These are phyloP conservation scores for Aricia agestis DNA, from an alignment of 1,140 invertebrate species.

Conservation along the genomic window DNA sequence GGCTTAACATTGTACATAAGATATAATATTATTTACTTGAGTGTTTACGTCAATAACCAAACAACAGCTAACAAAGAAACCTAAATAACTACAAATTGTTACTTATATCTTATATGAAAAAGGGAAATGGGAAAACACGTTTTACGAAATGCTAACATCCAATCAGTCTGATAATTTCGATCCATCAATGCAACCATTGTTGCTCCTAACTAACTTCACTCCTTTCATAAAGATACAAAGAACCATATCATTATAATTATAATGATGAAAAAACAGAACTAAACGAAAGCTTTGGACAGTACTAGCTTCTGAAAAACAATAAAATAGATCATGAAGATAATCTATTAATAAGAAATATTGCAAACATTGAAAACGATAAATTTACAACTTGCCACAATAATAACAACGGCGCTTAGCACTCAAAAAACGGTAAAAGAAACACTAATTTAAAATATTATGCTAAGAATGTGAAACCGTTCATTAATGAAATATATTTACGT, in stretches of 20 bases:
- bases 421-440: not conserved
- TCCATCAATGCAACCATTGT: not conserved
- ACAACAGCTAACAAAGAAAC: constrained; percentile 25
- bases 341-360: too few relatives aligned
- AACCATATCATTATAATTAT: too few relatives aligned
- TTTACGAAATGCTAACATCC: constrained; percentile 5
- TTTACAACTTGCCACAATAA: not conserved
- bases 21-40: constrained; percentile 17
- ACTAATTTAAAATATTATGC: not conserved
- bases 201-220: not conserved
- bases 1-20: constrained; percentile 41
- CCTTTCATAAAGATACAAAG: not conserved
- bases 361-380: not conserved
- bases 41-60: constrained; percentile 5
- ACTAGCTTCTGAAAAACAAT: too few relatives aligned
- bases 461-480: too few relatives aligned
- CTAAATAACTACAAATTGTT: constrained; percentile 27
- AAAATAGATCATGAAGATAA: too few relatives aligned
- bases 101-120: not conserved
- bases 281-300: too few relatives aligned
- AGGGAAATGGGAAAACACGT: not conserved
- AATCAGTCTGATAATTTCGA: constrained; percentile 9
- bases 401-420: not conserved
- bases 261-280: not conserved
- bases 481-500: constrained; percentile 13